These are phyloP conservation scores for Capreolus pygargus DNA, from an alignment of 2,113 vertebrate genomes.

Conservation along the genomic window DNA sequence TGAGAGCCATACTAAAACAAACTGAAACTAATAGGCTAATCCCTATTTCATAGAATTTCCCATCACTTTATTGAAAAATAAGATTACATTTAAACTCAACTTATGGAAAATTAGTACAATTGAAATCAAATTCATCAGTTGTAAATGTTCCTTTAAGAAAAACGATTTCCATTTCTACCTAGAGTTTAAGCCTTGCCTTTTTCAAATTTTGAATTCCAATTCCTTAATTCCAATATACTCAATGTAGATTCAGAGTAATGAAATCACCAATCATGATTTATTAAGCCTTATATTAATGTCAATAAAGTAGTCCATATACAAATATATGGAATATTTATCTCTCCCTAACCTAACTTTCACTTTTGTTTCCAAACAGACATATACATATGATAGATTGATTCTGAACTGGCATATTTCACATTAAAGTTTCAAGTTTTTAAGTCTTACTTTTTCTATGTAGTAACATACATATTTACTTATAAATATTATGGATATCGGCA, in stretches of 20 bases:
- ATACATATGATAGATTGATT: background rate
- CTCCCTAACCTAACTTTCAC: background rate
- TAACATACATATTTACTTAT: slow-evolving; percentile 31
- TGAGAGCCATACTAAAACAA: slow-evolving; percentile 26
- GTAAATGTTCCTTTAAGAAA: slow-evolving; percentile 56
- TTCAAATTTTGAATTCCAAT: slow-evolving; percentile 47
- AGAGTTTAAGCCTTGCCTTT: slow-evolving; percentile 47
- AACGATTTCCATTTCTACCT: slow-evolving; percentile 35
- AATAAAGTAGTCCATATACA: slow-evolving; percentile 28
- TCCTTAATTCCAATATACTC: slow-evolving; percentile 35
- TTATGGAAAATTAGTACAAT: slow-evolving; percentile 62
- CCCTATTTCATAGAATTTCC: slow-evolving; percentile 51
- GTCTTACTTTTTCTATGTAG: slow-evolving; percentile 21
- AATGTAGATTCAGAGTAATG: slow-evolving; percentile 30
- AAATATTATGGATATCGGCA: slow-evolving; percentile 30
- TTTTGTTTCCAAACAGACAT: slow-evolving; percentile 38
- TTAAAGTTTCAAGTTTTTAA: slow-evolving; percentile 41
- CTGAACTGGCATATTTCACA: slow-evolving; percentile 22
- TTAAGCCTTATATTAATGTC: slow-evolving; percentile 38
- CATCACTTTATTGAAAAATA: slow-evolving; percentile 68
- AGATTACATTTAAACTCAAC: slow-evolving; percentile 55
- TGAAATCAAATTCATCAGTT: slow-evolving; percentile 52
- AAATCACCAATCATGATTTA: slow-evolving; percentile 11
- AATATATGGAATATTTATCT: slow-evolving; percentile 33
- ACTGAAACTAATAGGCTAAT: slow-evolving; percentile 51